A percentile compares a stretch with the other conserved stretches of the same genome.
These are phyloP conservation scores for Brachionus calyciflorus DNA, from an alignment of 1,140 invertebrate genomes.

Conservation along the genomic window DNA sequence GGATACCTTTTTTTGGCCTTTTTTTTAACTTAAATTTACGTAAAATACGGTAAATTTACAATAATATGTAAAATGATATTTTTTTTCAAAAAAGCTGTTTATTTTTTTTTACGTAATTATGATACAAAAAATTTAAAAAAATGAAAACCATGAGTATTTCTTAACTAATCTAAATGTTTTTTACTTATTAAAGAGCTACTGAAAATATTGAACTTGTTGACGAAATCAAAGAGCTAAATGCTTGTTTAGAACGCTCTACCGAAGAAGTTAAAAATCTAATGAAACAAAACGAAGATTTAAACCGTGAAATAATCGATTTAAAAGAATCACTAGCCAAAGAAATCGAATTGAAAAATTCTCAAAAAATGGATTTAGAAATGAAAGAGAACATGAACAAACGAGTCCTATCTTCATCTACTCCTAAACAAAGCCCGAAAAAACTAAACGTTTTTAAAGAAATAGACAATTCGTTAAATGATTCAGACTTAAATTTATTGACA, in stretches of 20 bases:
- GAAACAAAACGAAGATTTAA: neutral
- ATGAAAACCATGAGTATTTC: too few species aligned
- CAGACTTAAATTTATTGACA: neutral
- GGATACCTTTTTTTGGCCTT: too few species aligned
- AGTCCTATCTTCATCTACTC: neutral
- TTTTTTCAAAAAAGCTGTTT: too few species aligned
- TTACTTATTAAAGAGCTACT: neutral
- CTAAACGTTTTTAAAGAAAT: constrained; percentile 12
- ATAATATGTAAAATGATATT: too few species aligned
- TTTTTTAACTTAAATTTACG: too few species aligned
- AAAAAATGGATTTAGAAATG: neutral
- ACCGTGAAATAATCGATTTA: neutral
- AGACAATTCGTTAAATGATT: neutral
- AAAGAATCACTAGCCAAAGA: neutral
- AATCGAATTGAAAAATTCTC: neutral
- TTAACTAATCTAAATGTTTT: too few species aligned
- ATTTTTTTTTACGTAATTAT: too few species aligned
- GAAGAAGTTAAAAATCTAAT: neutral
- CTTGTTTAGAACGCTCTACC: neutral
- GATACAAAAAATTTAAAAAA: too few species aligned
- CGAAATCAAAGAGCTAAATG: neutral
- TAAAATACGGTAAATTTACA: too few species aligned
- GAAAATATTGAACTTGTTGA: neutral
- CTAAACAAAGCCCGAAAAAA: constrained; percentile 32
- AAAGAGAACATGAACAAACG: constrained; percentile 22